A percentile compares a stretch with the other conserved stretches of the same genome.
Evolutionary conservation across 2,797 vertebrate genomes (phyloP).

Genomic region (Psittacula derbiana): DNA sequence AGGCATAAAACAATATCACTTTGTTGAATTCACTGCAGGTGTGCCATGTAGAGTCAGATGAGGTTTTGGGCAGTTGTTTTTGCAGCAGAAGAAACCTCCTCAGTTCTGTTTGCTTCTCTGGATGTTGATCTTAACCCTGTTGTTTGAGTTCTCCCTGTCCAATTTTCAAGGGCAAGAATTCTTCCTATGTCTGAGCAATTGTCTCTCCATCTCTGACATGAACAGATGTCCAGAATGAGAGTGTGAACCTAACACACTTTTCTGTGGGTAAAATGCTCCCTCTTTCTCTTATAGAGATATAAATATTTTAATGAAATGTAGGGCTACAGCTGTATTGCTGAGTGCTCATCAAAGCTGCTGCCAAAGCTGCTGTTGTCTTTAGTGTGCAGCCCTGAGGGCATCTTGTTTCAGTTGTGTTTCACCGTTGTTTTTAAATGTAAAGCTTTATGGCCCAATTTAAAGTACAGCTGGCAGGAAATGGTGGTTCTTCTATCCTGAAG

Average conservation of each 20-base stretch:
- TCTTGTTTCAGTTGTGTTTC: neutral
- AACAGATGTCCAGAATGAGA: neutral
- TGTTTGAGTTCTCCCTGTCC: neutral
- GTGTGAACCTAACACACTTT: neutral
- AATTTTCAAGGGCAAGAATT: neutral
- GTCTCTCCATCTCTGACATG: neutral
- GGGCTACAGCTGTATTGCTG: neutral
- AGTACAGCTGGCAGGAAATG: constrained; percentile 19
- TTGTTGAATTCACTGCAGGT: neutral
- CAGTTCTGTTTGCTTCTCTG: neutral
- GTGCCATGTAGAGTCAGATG: neutral
- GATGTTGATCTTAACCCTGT: neutral
- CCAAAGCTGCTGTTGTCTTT: neutral
- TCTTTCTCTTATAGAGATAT: neutral
- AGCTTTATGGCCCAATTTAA: constrained; percentile 31
- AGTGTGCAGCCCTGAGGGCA: neutral
- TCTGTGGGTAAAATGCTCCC: neutral
- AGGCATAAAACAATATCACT: neutral
- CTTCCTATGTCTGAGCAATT: neutral
- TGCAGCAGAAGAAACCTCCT: neutral
- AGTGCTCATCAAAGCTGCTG: neutral
- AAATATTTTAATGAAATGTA: neutral
- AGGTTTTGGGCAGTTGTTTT: neutral
- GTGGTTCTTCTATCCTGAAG: neutral
- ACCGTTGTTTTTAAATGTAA: neutral